phyloP scores from a whole-genome alignment of 2,113 vertebrate species.

The Hyperopisus bebe region DNA sequence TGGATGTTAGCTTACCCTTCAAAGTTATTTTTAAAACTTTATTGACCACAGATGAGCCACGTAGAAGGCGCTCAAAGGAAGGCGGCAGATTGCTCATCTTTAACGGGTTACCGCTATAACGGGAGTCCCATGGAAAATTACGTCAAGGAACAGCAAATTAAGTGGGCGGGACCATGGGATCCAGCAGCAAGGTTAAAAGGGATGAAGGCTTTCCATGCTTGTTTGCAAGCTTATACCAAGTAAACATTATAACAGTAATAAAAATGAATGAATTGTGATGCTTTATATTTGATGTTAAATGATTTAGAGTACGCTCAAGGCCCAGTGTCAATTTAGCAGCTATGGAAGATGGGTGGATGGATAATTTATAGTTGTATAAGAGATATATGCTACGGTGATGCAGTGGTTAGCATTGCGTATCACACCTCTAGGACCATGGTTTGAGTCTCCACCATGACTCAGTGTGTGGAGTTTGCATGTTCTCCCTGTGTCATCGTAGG shows the following conservation, averaged over 20 bases:
- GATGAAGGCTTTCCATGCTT: not conserved
- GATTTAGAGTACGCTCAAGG: not conserved
- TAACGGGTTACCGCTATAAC: slow-evolving; percentile 43
- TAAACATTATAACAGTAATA: not conserved
- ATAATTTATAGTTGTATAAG: not conserved
- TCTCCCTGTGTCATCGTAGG: too few species aligned
- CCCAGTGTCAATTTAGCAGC: not conserved
- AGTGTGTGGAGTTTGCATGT: too few species aligned
- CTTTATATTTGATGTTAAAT: not conserved
- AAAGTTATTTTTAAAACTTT: slow-evolving; percentile 63
- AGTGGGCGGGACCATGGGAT: not conserved
- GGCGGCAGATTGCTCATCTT: slow-evolving; percentile 40
- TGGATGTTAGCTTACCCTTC: slow-evolving; percentile 64
- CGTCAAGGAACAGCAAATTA: not conserved
- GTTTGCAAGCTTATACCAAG: not conserved
- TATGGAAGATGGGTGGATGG: not conserved
- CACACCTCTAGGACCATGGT: too few species aligned
- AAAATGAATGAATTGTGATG: not conserved
- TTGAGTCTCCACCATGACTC: too few species aligned
- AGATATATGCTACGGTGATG: not conserved
- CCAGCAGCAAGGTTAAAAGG: not conserved
- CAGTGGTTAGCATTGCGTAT: too few species aligned
- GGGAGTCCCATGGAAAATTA: slow-evolving; percentile 23
- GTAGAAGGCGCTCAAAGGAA: slow-evolving; percentile 30
- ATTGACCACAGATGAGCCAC: slow-evolving; percentile 65